phyloP scores from a whole-genome alignment of 2,113 vertebrate genomes.

The Garra rufa region DNA sequence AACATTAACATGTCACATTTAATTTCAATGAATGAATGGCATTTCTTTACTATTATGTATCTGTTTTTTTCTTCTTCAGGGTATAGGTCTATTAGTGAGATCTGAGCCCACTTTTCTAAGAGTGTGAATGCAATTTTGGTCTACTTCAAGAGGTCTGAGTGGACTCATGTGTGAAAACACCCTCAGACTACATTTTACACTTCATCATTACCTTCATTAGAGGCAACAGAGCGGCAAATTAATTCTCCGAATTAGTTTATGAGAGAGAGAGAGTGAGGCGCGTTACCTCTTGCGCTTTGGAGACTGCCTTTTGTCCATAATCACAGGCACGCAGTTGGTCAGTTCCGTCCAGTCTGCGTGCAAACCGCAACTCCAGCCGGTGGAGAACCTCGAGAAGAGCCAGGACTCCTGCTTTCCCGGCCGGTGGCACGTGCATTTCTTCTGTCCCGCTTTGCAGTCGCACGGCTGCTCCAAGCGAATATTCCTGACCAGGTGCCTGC shows the following conservation, averaged over 20 bases:
- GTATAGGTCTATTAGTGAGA: not conserved
- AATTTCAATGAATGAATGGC: not conserved
- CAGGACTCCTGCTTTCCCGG: constrained; percentile 93
- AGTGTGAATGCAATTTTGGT: not conserved
- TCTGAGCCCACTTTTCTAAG: not conserved
- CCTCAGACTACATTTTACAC: constrained; percentile 3
- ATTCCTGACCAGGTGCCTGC: constrained; percentile 95
- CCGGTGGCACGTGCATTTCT: constrained; percentile 95
- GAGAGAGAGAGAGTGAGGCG: not conserved
- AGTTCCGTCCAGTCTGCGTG: constrained; percentile 95
- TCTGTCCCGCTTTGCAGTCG: constrained; percentile 92
- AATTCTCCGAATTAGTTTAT: constrained; percentile 21
- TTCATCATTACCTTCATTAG: constrained; percentile 33
- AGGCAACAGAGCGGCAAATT: constrained; percentile 36
- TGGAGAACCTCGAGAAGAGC: constrained; percentile 93
- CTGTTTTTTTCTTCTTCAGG: not conserved
- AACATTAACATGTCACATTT: not conserved
- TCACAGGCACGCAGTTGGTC: constrained; percentile 90
- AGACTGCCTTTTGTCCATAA: constrained; percentile 91
- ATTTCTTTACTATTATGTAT: not conserved
- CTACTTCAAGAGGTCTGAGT: not conserved
- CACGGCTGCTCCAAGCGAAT: constrained; percentile 95
- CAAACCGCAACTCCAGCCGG: constrained; percentile 93
- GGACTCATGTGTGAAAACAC: constrained; percentile 16
- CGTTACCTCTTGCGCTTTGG: constrained; percentile 78